These are phyloP conservation scores for Oxyruncus cristatus DNA, from an alignment of 2,113 vertebrate species.

Conservation along the genomic window DNA sequence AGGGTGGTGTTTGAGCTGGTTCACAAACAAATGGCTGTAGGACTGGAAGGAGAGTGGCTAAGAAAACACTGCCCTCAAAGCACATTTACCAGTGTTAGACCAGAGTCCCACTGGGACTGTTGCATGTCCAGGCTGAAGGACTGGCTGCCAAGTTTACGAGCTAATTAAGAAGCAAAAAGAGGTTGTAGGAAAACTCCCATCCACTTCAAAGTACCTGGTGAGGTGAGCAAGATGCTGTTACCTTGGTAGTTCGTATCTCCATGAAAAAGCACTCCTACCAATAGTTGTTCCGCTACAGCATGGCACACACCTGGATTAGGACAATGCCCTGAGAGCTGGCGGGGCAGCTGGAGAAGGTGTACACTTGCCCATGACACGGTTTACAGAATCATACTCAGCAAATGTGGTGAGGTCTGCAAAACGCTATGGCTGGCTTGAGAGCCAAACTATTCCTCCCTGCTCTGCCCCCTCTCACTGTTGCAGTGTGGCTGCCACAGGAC, in stretches of 20 bases:
- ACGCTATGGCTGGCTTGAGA: accelerated
- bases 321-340: not conserved
- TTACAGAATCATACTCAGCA: not conserved
- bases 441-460: not conserved
- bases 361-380: accelerated
- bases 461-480: not conserved
- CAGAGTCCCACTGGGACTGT: not conserved
- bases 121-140: not conserved
- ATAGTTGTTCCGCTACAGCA: not conserved
- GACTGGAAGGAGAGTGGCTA: not conserved
- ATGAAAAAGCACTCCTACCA: not conserved
- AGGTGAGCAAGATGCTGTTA: not conserved
- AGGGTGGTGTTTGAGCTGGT: not conserved
- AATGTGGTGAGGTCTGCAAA: not conserved
- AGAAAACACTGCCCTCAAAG: not conserved
- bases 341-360: not conserved
- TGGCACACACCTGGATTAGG: accelerated
- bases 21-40: not conserved
- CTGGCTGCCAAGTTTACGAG: not conserved
- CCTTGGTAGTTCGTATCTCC: not conserved
- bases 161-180: not conserved
- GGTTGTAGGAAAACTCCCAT: not conserved
- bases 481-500: accelerated
- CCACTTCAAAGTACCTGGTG: not conserved
- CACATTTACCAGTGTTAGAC: not conserved